Evolutionary conservation across 2,888 invertebrate genomes (phyloP), one percentile per base, ranked within the genome.

Genomic region (Drosophila infuscata): DNA sequence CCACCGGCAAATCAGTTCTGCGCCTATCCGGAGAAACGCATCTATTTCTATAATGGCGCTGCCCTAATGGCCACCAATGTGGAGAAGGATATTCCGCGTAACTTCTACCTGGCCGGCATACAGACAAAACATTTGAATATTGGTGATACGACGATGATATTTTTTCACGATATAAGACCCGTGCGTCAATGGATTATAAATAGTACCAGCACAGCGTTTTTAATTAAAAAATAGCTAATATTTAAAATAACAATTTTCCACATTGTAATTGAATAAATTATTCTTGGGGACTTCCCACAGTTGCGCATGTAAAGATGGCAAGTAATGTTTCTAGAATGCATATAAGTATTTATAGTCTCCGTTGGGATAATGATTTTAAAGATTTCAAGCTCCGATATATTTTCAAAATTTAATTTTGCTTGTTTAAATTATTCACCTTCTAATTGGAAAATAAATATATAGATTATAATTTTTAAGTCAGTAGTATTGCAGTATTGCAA

Each of bases 1-100:
- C 65, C 41, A 1, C 80, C 84, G 0, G 74, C 76, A 17, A 80
- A 74, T 51, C 86, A 84, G 38, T 69, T 87, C 59, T 86, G 86
- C 32, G 81, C 15, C 2, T 82, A 36, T 38, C 88, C 86, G 0
- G 49, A 35, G 0, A 65, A 61, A 17, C 58, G 63, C 3, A 74
- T 62, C 3, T 33, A 11, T 1, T 84, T 72, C 60, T 86, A 73
- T 41, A 59, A 65, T 3, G 84, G 81, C 6, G 15, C 79, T 3
- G 43, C 77, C 3, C 11, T 87, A 12, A 51, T 86, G 81, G 86
- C 71, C 17, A 41, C 78, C 7, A 77, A 86, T 20, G 72, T 83
- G 35, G 69, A 54, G 29, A 33, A 52, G 2, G 79, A 81, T 32
- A 49, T 59, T 30, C 88, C 86, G 1, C 54, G 36, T 1, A 81